These are phyloP conservation scores for Chanos chanos DNA, from an alignment of 2,797 vertebrate genomes.

Conservation along the genomic window DNA sequence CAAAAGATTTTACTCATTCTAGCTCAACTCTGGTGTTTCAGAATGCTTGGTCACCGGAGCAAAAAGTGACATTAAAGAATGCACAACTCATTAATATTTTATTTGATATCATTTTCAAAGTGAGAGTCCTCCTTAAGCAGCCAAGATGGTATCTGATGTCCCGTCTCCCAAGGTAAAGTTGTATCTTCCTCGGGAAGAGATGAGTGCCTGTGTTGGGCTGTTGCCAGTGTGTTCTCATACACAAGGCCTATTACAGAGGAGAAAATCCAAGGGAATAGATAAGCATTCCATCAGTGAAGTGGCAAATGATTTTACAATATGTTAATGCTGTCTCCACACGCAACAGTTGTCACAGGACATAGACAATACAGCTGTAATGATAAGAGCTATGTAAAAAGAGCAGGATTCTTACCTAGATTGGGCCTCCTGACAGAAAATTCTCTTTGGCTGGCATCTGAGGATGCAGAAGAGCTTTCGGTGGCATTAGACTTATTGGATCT, in stretches of 20 bases:
- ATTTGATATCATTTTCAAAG: constrained; percentile 38
- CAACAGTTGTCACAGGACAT: too few species aligned
- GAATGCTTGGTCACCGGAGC: too few species aligned
- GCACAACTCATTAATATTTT: background rate
- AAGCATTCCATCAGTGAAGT: too few species aligned
- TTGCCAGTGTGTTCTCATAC: constrained; percentile 58
- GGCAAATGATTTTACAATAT: too few species aligned
- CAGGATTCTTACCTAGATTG: constrained; percentile 37
- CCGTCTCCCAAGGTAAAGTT: background rate
- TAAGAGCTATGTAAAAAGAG: too few species aligned
- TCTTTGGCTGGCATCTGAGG: constrained; percentile 35
- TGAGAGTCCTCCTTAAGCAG: constrained; percentile 55
- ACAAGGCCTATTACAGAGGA: constrained; percentile 50
- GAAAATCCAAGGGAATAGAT: background rate
- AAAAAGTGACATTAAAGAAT: too few species aligned
- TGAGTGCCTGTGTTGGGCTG: constrained; percentile 59
- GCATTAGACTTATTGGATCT: constrained; percentile 47
- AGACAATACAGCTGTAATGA: too few species aligned
- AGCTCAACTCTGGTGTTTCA: too few species aligned
- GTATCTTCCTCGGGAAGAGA: background rate
- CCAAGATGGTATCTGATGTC: background rate
- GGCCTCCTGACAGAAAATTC: constrained; percentile 26
- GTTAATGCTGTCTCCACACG: too few species aligned
- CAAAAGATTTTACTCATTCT: too few species aligned
- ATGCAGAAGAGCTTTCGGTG: constrained; percentile 43